Evolutionary conservation across 1,140 invertebrate genomes (phyloP), one percentile per base, ranked within the genome.

Genomic region (Dendroctonus ponderosae): DNA sequence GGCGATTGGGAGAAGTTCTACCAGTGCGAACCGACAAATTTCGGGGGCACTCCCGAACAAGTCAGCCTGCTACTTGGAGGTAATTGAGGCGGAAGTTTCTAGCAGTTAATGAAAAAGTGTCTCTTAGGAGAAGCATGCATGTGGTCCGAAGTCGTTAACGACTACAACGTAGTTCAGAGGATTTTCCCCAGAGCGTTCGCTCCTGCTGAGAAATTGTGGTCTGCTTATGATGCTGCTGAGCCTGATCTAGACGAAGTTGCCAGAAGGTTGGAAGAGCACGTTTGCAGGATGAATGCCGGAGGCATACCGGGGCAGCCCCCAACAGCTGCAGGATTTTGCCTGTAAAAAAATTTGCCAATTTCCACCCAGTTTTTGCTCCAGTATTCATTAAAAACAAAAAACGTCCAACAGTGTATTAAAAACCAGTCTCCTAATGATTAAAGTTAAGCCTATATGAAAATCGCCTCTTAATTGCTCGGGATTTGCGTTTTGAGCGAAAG

Each of bases 141-240:
- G 88, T 96, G 94, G 94, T 86, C 86, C 1, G 93, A 97, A 79
- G 89, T 86, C 71, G 89, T 94, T 0, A 91, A 96, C 75, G 83
- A 83, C 53, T 75, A 77, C 37, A 85, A 85, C 70, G 71, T 85
- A 6, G 74, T 87, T 40, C 76, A 79, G 42, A 83, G 87, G 72
- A 84, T 90, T 7, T 93, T 89, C 86, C 92, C 93, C 3, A 79
- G 93, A 67, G 91, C 92, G 0, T 86, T 86, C 62, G 91, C 91
- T 0, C 84, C 89, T 0, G 94, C 93, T 3, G 95, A 97, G 79
- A 83, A 89, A 69, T 82, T 96, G 0, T 98, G 95, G 95, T 85
- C 82, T 9, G 71, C 64, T 9, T 51, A 62, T 14, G 48, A 59
- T 41, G 14, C 44, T n/a, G n/a, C n/a, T 9, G 41, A 57, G 26